Conservation (phyloP, 2,888 invertebrate genomes). For the Linyphia triangularis region DNA sequence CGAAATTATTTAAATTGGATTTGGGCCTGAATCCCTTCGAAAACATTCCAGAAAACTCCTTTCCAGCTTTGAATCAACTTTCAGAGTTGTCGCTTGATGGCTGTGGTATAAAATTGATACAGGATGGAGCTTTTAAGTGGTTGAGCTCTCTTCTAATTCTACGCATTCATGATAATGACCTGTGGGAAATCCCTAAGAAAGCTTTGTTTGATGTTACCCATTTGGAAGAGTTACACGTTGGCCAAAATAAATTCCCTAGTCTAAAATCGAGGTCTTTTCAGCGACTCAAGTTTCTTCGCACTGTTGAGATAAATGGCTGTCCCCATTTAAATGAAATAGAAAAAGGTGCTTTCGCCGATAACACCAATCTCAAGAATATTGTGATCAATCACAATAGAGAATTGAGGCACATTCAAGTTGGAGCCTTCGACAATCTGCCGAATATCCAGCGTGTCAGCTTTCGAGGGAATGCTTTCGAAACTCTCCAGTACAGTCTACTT, state of each 20-base stretch:
- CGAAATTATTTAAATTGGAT: constrained; percentile 87
- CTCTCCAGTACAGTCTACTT: constrained; percentile 64
- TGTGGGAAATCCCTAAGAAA: constrained; percentile 72
- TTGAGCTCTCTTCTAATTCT: constrained; percentile 87
- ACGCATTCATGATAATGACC: constrained; percentile 78
- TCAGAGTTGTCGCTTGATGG: constrained; percentile 85
- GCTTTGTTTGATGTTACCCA: constrained; percentile 81
- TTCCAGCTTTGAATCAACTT: constrained; percentile 82
- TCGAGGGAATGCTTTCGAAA: constrained; percentile 73
- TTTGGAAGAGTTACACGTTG: constrained; percentile 86
- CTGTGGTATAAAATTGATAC: constrained; percentile 76
- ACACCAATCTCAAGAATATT: constrained; percentile 69
- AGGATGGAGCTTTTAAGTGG: constrained; percentile 84
- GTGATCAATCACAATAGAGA: constrained; percentile 74
- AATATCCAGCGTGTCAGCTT: constrained; percentile 72
- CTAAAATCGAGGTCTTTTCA: constrained; percentile 59
- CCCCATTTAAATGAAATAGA: constrained; percentile 55
- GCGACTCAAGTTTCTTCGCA: constrained; percentile 58
- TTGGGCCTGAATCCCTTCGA: constrained; percentile 89
- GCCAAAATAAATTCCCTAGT: constrained; percentile 70
- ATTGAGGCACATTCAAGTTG: constrained; percentile 67
- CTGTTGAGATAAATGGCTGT: constrained; percentile 61
- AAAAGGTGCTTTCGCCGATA: constrained; percentile 72
- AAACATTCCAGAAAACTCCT: constrained; percentile 81
- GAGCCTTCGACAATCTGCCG: constrained; percentile 72